phyloP scores from a whole-genome alignment of 1,140 invertebrate genomes.

The Drosophila punjabiensis region DNA sequence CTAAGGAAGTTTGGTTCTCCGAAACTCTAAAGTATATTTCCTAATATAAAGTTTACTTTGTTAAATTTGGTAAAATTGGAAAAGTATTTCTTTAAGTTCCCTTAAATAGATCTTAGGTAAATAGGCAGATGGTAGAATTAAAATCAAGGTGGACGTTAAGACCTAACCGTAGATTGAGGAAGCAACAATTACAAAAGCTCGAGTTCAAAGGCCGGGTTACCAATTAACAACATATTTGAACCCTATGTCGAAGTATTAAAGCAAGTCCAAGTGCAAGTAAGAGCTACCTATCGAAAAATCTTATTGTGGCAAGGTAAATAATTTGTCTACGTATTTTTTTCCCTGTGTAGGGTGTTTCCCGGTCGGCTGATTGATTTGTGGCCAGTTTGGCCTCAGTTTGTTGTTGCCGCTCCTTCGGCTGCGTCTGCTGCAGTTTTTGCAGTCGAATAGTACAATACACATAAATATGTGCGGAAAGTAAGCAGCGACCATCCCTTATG shows the following conservation, averaged over 20 bases:
- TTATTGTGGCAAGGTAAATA: background rate
- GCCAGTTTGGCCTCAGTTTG: conserved; percentile 44
- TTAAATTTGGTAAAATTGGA: background rate
- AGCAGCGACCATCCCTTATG: conserved; percentile 72
- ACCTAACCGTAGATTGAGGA: background rate
- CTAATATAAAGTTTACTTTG: no score
- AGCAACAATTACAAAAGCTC: no score
- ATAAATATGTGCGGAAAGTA: conserved; percentile 47
- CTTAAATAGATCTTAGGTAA: no score
- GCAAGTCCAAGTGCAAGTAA: background rate
- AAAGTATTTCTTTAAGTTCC: no score
- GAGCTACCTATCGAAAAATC: background rate
- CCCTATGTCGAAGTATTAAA: background rate
- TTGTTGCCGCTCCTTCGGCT: conserved; percentile 48
- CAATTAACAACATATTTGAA: background rate
- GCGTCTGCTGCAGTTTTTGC: conserved; percentile 67
- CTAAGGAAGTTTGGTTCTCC: background rate
- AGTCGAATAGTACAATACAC: conserved; percentile 61
- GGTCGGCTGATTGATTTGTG: conserved; percentile 75
- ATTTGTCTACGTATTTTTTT: conserved; percentile 24
- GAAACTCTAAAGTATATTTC: background rate
- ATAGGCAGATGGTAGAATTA: background rate
- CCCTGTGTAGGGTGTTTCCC: conserved; percentile 69
- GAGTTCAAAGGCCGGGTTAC: background rate
- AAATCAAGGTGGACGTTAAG: background rate